A percentile compares a stretch with the other conserved stretches of the same genome.
Evolutionary conservation across 2,113 vertebrate genomes (phyloP).

Genomic region (Myotis brandtii): DNA sequence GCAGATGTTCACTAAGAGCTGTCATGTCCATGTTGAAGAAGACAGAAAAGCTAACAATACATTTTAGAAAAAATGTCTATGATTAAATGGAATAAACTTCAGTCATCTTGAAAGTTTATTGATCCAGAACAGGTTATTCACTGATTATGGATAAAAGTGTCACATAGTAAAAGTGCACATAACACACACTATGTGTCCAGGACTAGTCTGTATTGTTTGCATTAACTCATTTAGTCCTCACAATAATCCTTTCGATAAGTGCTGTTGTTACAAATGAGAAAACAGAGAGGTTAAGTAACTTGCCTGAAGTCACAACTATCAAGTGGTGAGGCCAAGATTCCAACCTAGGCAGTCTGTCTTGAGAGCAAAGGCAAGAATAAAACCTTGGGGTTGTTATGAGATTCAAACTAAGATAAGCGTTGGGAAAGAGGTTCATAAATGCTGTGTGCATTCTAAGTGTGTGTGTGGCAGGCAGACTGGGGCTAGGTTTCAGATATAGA

Average conservation of each 20-base stretch:
- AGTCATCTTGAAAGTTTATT: slow-evolving; percentile 19
- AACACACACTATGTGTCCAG: not conserved
- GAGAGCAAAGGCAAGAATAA: not conserved
- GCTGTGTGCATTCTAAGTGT: not conserved
- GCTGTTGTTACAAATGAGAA: not conserved
- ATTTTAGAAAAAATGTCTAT: not conserved
- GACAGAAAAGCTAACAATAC: slow-evolving; percentile 1
- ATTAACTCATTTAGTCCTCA: not conserved
- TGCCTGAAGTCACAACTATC: not conserved
- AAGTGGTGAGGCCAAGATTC: not conserved
- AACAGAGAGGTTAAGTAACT: not conserved
- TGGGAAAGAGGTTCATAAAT: not conserved
- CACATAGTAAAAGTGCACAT: not conserved
- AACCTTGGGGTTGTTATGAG: not conserved
- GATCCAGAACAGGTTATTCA: not conserved
- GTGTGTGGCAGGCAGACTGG: not conserved
- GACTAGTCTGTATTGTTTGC: not conserved
- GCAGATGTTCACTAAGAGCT: not conserved
- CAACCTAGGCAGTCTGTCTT: not conserved
- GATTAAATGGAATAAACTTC: not conserved
- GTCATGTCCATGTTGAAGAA: not conserved
- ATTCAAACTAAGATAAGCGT: slow-evolving; percentile 13
- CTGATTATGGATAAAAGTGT: not conserved
- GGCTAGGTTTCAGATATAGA: not conserved
- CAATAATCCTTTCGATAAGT: not conserved